phyloP scores from a whole-genome alignment of 2,888 invertebrate species.

The Trypoxylon attenuatum region DNA sequence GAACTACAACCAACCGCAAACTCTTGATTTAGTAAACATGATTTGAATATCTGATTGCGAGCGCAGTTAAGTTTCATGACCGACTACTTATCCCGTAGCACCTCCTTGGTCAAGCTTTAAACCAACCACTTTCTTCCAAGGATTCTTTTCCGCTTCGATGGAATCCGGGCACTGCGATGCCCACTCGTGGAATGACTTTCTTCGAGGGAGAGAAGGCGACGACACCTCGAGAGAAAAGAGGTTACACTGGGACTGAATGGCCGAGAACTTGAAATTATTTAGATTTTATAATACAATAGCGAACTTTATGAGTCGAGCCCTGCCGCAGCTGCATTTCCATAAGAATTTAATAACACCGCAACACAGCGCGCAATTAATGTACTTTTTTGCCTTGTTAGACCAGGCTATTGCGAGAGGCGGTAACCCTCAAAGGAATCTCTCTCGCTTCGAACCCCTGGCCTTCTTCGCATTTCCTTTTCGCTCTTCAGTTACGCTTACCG shows the following conservation, averaged over 20 bases:
- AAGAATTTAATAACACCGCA: constrained; percentile 74
- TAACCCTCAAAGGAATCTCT: constrained; percentile 54
- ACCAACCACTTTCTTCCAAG: too few species aligned
- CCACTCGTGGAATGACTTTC: too few species aligned
- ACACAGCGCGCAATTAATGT: constrained; percentile 72
- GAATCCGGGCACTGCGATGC: too few species aligned
- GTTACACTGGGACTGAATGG: too few species aligned
- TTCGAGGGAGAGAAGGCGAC: too few species aligned
- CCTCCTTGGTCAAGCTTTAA: neutral
- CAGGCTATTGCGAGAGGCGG: constrained; percentile 44
- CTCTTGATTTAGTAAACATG: constrained; percentile 65
- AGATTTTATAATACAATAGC: constrained; percentile 73
- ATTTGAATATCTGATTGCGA: constrained; percentile 69
- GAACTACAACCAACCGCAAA: neutral
- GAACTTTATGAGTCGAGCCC: constrained; percentile 68
- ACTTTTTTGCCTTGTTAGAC: constrained; percentile 70
- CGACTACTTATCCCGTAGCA: constrained; percentile 21
- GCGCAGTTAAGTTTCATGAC: constrained; percentile 41
- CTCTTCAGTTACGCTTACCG: neutral
- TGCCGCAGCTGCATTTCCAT: constrained; percentile 67
- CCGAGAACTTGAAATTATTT: constrained; percentile 71
- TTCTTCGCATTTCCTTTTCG: neutral
- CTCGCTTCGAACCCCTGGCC: neutral
- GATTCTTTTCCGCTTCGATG: too few species aligned
- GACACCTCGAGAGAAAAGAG: too few species aligned